Conservation (phyloP, 2,888 invertebrate species). For the Poecilobothrus nobilitatus region DNA sequence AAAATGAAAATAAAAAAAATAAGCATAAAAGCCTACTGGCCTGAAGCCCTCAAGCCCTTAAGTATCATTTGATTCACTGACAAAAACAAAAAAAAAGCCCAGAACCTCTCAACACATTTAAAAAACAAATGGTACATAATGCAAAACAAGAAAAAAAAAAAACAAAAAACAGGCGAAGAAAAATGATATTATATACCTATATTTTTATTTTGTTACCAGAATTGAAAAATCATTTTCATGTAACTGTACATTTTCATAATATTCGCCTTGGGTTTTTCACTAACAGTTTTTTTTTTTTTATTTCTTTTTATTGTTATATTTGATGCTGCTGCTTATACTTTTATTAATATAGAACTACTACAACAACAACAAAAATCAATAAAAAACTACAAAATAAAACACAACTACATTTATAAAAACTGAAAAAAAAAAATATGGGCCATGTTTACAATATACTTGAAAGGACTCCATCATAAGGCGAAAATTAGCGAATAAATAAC, state of each 20-base stretch:
- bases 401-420: neutral
- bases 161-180: neutral
- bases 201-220: neutral
- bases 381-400: neutral
- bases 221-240: neutral
- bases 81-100: neutral
- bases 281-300: too few relatives aligned
- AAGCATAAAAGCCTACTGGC: constrained; percentile 3
- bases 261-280: neutral
- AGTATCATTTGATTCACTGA: neutral
- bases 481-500: too few relatives aligned
- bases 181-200: neutral
- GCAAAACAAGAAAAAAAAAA: neutral
- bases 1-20: too few relatives aligned
- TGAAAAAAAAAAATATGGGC: neutral
- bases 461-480: neutral
- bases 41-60: constrained; percentile 1
- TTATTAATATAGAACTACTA: neutral
- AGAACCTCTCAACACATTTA: neutral
- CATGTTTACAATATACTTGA: neutral
- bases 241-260: constrained; percentile 2
- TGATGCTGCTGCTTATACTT: too few relatives aligned
- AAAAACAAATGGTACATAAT: neutral
- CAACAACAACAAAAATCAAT: neutral
- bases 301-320: too few relatives aligned